Evolutionary conservation across 1,140 invertebrate species (phyloP), one percentile per base, ranked within the genome.

Genomic region (Probaryconus sp.): DNA sequence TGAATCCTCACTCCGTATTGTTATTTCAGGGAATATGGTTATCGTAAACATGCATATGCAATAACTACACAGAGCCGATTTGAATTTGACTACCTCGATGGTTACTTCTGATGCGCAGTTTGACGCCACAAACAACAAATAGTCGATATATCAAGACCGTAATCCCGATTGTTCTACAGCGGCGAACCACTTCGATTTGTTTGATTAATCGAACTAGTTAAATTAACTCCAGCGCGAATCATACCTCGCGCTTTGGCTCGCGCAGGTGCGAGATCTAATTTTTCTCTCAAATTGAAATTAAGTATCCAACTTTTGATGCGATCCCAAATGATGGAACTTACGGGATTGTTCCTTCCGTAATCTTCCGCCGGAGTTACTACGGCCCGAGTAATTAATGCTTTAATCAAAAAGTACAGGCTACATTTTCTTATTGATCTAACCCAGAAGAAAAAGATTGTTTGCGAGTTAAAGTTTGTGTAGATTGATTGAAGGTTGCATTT

Each of bases 1-100:
- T n/a, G n/a, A n/a, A n/a, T n/a, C n/a, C n/a, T n/a, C n/a, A n/a
- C n/a, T n/a, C n/a, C n/a, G n/a, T 40, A 40, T 53, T 38, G 51
- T 56, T 37, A 60, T 60, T 60, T 60, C 18, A 35, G 20, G 14
- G 21, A n/a, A 51, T 50, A 42, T 9, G 21, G 45, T 50, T 50
- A 51, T 63, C 58, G 58, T 43, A 43, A 42, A 51, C 37, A 63
- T 51, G 58, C 58, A 63, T 51, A 63, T 51, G 47, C 5, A 63
- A 51, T 30, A 30, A 28, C 35, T 35, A 11, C 18, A 18, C 18
- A 3, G 28, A 9, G 33, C n/a, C 33, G 13, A 43, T 40, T 11
- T 18, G 42, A 38, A 48, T 60, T 28, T 38, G 42, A 18, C n/a
- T n/a, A n/a, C 55, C 55, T 20, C 42, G 4, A 30, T 31, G 17